These are phyloP conservation scores for Heterohyrax brucei DNA, from an alignment of 2,797 vertebrate species.

Conservation along the genomic window DNA sequence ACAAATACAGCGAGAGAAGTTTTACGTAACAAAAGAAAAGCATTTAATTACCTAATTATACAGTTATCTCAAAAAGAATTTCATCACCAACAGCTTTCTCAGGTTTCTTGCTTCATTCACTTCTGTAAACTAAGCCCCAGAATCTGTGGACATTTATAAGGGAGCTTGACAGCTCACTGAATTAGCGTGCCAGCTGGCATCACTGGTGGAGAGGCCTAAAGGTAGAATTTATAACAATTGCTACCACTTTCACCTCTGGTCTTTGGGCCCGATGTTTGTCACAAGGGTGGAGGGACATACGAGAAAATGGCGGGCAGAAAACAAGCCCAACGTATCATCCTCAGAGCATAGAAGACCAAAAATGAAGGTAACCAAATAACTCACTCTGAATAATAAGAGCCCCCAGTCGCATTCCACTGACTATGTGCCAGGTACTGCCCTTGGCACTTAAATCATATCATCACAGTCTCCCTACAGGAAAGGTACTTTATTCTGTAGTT, in stretches of 20 bases:
- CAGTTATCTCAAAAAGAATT: constrained; percentile 73
- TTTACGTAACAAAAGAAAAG: constrained; percentile 28
- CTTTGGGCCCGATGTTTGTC: background rate
- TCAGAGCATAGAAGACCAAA: background rate
- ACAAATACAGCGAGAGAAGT: constrained; percentile 60
- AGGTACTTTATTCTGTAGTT: background rate
- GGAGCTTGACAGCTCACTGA: constrained; percentile 67
- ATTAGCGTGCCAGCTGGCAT: background rate
- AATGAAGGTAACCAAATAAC: background rate
- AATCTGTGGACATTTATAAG: constrained; percentile 57
- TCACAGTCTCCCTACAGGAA: fast-evolving
- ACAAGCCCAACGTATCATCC: background rate
- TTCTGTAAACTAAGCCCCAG: constrained; percentile 55
- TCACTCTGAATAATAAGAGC: background rate
- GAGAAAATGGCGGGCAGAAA: no score
- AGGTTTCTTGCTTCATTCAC: constrained; percentile 56
- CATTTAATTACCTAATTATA: constrained; percentile 62
- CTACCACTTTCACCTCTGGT: background rate
- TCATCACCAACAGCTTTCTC: constrained; percentile 81
- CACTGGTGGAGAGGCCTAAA: background rate
- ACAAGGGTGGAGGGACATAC: background rate
- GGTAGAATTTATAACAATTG: no score
- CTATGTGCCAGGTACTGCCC: background rate
- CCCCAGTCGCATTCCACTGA: background rate
- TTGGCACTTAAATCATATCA: fast-evolving